Percentiles rank a stretch among this genome's conserved stretches.
Conservation (phyloP, 2,113 vertebrate species). For the Eolophus roseicapilla region DNA sequence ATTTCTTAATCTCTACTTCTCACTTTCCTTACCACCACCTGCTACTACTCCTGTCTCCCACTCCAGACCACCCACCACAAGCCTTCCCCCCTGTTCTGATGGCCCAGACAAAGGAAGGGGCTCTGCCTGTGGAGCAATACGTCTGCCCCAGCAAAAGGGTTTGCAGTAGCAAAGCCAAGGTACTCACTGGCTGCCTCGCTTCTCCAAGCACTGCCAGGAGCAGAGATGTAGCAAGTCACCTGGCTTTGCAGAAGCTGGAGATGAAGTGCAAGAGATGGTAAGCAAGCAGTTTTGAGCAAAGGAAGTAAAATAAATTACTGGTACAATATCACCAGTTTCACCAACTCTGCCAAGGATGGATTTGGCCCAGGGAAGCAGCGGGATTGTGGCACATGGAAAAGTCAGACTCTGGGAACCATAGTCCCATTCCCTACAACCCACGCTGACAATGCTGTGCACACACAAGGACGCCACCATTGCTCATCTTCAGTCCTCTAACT, state of each 20-base stretch:
- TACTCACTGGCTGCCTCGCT: not conserved
- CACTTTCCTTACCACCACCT: not conserved
- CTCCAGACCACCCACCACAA: not conserved
- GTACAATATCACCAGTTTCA: not conserved
- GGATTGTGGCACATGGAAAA: not conserved
- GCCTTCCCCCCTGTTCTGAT: not conserved
- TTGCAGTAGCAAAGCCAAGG: not conserved
- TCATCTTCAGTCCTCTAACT: constrained; percentile 28
- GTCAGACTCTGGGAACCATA: not conserved
- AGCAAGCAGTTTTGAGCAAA: not conserved
- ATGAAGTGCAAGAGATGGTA: not conserved
- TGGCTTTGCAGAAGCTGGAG: not conserved
- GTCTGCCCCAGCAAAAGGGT: not conserved
- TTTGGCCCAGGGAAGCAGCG: not conserved
- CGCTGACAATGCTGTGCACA: rapidly evolving
- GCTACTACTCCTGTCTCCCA: not conserved
- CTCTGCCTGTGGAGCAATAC: not conserved
- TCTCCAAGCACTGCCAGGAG: not conserved
- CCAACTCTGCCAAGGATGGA: not conserved
- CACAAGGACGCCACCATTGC: not conserved
- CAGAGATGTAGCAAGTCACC: not conserved
- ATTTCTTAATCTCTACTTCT: not conserved
- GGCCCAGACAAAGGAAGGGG: not conserved
- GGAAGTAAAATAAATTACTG: not conserved
- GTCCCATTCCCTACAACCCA: not conserved